These are phyloP conservation scores for Piezodorus guildinii DNA, from an alignment of 1,140 invertebrate genomes.

Conservation along the genomic window DNA sequence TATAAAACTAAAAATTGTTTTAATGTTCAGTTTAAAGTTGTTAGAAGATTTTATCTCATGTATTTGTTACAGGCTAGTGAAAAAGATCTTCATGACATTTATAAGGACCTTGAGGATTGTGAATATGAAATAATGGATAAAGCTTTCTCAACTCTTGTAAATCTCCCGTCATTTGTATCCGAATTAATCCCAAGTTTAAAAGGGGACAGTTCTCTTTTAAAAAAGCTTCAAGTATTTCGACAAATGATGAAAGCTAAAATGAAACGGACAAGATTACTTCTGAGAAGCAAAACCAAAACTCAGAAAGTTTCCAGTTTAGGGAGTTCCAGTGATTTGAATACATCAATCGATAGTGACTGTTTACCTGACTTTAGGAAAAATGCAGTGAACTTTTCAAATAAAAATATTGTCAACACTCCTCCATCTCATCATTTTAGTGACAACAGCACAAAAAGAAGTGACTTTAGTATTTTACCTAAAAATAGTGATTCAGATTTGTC, in stretches of 20 bases:
- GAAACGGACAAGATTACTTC: conserved; percentile 17
- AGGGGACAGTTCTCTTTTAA: conserved; percentile 17
- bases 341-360: too few relatives aligned
- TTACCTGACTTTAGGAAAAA: too few relatives aligned
- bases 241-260: conserved; percentile 16
- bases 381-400: too few relatives aligned
- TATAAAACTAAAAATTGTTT: too few relatives aligned
- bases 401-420: too few relatives aligned
- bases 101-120: conserved; percentile 13
- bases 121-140: conserved; percentile 24
- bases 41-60: neutral
- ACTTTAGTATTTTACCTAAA: too few relatives aligned
- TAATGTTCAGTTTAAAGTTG: too few relatives aligned
- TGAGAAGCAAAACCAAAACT: neutral
- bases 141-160: conserved; percentile 20
- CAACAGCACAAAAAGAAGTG: too few relatives aligned
- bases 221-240: conserved; percentile 9
- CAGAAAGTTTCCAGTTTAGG: neutral
- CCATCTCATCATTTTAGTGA: too few relatives aligned
- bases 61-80: conserved; percentile 14
- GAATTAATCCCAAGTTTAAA: conserved; percentile 21
- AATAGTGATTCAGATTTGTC: too few relatives aligned
- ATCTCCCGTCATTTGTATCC: conserved; percentile 19
- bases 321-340: too few relatives aligned
- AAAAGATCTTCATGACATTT: conserved; percentile 11